A percentile compares a stretch with the other conserved stretches of the same genome.
Evolutionary conservation across 2,797 vertebrate species (phyloP).

Genomic region (Pygocentrus nattereri): DNA sequence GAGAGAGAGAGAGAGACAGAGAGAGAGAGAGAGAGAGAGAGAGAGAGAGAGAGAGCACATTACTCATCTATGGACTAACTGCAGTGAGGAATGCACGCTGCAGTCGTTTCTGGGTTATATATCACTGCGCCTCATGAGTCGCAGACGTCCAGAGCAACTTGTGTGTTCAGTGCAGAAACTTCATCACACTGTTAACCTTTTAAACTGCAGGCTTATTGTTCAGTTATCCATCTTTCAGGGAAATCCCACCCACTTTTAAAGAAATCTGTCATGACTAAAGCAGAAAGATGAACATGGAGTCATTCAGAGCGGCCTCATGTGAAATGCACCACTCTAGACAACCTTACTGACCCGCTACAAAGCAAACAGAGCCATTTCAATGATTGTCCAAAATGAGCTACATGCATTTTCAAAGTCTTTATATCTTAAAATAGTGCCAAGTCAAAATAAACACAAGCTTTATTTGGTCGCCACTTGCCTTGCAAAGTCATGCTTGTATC

Average conservation of each 20-base stretch:
- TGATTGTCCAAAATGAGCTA: no score
- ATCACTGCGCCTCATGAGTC: conserved; percentile 28
- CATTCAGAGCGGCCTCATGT: no score
- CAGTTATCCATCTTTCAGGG: background rate
- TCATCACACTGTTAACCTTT: conserved; percentile 28
- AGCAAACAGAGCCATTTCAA: no score
- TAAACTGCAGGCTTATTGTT: background rate
- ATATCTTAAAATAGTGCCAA: no score
- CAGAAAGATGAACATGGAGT: background rate
- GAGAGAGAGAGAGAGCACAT: background rate
- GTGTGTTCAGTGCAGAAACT: background rate
- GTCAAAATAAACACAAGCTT: no score
- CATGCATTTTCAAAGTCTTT: no score
- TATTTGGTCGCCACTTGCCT: no score
- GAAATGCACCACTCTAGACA: no score
- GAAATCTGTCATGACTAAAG: background rate
- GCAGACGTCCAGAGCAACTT: conserved; percentile 1
- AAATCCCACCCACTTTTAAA: background rate
- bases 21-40: background rate
- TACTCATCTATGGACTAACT: conserved; percentile 35
- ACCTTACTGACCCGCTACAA: no score
- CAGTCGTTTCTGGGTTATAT: conserved; percentile 28
- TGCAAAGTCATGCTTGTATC: no score
- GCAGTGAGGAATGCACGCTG: conserved; percentile 28
- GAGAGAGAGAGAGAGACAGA: background rate